Percentiles rank a stretch among this genome's conserved stretches.
phyloP scores from a whole-genome alignment of 1,140 invertebrate species.

The Aphelenchoides besseyi region DNA sequence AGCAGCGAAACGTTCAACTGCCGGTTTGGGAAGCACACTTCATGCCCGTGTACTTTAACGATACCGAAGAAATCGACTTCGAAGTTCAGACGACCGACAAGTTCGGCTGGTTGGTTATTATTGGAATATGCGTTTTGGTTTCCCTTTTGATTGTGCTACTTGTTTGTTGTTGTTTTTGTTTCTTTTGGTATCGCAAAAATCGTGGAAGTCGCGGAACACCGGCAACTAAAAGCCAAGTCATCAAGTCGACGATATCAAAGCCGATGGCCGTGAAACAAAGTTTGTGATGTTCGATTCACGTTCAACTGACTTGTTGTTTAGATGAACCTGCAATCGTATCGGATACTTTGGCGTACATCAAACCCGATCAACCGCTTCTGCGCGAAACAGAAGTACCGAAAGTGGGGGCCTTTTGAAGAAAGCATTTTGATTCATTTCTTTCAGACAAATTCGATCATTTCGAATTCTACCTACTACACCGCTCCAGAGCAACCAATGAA shows the following conservation, averaged over 20 bases:
- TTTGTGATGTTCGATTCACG: background rate
- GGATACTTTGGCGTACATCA: background rate
- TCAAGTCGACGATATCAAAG: background rate
- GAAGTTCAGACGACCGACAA: background rate
- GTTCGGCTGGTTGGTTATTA: background rate
- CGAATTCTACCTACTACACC: background rate
- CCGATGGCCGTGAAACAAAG: background rate
- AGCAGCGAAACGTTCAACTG: conserved; percentile 31
- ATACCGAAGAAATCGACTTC: conserved; percentile 2
- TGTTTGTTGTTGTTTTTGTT: conserved; percentile 7
- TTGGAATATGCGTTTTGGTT: background rate
- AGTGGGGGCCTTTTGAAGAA: background rate
- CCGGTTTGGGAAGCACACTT: conserved; percentile 36
- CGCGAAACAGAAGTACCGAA: background rate
- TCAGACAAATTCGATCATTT: background rate
- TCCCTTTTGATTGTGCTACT: background rate
- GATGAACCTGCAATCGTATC: background rate
- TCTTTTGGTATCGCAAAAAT: background rate
- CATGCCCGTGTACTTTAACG: conserved; percentile 19
- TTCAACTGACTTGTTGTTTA: background rate
- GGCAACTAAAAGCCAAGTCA: background rate
- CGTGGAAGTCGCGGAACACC: background rate
- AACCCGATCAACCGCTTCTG: background rate
- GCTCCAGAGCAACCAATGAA: conserved; percentile 4
- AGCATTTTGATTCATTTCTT: background rate